These are phyloP conservation scores for Cercopithecus diana DNA, from an alignment of 2,797 vertebrate genomes.

Conservation along the genomic window DNA sequence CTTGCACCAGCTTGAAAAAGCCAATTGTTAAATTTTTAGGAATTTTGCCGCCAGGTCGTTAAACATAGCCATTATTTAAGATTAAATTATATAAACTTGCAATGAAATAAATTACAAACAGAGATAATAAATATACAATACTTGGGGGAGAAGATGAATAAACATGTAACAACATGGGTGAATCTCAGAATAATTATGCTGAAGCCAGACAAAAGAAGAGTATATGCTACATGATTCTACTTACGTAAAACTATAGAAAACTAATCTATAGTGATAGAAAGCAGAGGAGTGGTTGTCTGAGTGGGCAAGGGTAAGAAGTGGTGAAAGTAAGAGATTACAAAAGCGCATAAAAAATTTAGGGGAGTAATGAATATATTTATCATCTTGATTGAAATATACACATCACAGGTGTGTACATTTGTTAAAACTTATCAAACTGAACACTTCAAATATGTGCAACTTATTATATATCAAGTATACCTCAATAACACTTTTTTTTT, in stretches of 20 bases:
- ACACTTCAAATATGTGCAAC: neutral
- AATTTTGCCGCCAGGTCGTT: constrained; percentile 12
- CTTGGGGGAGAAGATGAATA: neutral
- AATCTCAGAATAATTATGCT: neutral
- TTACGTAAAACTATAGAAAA: neutral
- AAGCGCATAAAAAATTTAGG: neutral
- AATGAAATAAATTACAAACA: constrained; percentile 27
- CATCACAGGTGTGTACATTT: neutral
- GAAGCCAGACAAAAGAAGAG: neutral
- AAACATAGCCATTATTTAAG: constrained; percentile 38
- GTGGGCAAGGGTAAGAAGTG: neutral
- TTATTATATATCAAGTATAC: neutral
- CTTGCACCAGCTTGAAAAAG: neutral
- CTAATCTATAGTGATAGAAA: neutral
- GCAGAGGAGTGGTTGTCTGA: neutral
- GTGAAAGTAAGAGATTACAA: neutral
- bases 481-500: neutral
- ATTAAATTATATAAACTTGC: constrained; percentile 27
- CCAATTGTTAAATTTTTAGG: neutral
- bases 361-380: neutral
- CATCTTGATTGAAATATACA: neutral
- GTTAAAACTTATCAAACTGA: neutral
- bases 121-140: neutral
- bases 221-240: neutral
- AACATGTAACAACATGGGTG: neutral